Conservation (phyloP, 2,113 vertebrate species). For the Ptilorrhoa leucosticta region DNA sequence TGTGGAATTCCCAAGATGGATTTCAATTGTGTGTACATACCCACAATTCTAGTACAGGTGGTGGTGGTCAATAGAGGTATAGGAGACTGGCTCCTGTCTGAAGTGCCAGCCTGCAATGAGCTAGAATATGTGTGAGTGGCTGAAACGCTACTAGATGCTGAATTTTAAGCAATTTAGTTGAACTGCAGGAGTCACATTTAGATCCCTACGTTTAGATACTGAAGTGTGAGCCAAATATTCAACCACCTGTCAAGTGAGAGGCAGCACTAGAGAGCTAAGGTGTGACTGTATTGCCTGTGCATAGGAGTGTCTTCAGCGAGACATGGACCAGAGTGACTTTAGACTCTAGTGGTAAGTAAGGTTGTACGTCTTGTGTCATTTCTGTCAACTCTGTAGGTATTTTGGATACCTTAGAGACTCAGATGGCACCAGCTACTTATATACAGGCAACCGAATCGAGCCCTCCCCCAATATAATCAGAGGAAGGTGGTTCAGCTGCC, state of each 20-base stretch:
- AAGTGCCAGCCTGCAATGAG: background rate
- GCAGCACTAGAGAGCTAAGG: background rate
- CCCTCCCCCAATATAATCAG: background rate
- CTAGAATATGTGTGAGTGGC: background rate
- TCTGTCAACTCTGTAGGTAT: background rate
- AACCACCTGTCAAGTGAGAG: background rate
- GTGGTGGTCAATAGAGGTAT: background rate
- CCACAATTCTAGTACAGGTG: background rate
- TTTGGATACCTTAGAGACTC: background rate
- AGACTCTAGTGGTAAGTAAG: background rate
- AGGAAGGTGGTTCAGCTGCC: background rate
- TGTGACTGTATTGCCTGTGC: background rate
- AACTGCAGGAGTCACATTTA: background rate
- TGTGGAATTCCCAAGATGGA: background rate
- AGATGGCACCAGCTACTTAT: background rate
- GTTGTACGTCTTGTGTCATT: background rate
- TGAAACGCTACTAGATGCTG: background rate
- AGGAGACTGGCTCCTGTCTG: background rate
- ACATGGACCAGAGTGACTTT: rapidly evolving
- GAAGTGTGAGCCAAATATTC: background rate
- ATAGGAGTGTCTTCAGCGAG: background rate
- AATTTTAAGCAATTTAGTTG: background rate
- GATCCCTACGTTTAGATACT: background rate
- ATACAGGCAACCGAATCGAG: background rate
- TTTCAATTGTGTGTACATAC: background rate